Evolutionary conservation across 2,797 vertebrate genomes (phyloP).

Genomic region (Sorex maritimensis): DNA sequence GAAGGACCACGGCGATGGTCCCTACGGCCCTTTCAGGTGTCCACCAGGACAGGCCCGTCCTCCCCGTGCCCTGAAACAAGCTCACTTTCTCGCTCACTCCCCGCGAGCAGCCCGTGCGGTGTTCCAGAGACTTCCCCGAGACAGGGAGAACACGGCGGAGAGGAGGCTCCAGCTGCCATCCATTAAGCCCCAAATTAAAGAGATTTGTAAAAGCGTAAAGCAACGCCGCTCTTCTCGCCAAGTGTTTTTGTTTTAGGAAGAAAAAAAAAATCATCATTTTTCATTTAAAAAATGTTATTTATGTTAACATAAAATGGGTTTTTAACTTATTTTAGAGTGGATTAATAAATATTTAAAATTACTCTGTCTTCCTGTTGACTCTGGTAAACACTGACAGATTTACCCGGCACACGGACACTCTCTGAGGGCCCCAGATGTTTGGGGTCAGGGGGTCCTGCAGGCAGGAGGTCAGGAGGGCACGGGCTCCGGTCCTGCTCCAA

Average conservation of each 20-base stretch:
- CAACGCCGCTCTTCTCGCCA: constrained; percentile 10
- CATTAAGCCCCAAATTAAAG: constrained; percentile 41
- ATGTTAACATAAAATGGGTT: constrained; percentile 1
- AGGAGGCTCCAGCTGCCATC: constrained; percentile 36
- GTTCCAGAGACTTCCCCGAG: not conserved
- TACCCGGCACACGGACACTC: constrained; percentile 36
- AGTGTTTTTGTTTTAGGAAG: constrained; percentile 67
- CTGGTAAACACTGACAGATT: not conserved
- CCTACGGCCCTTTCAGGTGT: not conserved
- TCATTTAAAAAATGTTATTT: constrained; percentile 61
- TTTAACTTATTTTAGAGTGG: constrained; percentile 62
- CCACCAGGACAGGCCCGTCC: not conserved
- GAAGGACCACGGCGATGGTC: not conserved
- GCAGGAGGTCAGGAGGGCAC: not conserved
- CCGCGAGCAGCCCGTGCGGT: not conserved
- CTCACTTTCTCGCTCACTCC: constrained; percentile 6
- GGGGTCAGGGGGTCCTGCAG: not conserved
- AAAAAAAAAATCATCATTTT: constrained; percentile 60
- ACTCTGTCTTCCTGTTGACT: constrained; percentile 2
- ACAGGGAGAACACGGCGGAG: not conserved
- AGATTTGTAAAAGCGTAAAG: constrained; percentile 56
- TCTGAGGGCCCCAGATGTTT: not conserved
- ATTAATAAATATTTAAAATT: constrained; percentile 61
- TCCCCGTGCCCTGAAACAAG: not conserved
- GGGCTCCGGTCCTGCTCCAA: not conserved